Base-by-base conservation (phyloP, 2,113 vertebrate species). In the Eolophus roseicapilla region DNA sequence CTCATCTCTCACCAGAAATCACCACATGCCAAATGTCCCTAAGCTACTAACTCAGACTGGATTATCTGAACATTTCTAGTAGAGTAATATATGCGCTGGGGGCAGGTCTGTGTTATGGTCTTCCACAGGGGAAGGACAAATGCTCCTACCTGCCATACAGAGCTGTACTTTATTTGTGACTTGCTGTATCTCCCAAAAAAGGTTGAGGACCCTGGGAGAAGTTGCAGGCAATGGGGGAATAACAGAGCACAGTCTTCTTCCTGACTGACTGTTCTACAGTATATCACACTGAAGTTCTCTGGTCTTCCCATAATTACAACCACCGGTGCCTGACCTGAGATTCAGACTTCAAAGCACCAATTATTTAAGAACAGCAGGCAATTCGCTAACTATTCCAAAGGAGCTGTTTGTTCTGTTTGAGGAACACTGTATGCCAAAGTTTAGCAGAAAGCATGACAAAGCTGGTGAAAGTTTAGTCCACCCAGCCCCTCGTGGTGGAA, bases 361-460 rank as follows among this genome's bases (percentile, higher is more conserved):
- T 77, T 94, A 70, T 82, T 93, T 81, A 77, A 88, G 55, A 88
- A 46, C 28, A 85, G 75, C 64, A 53, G 77, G 59, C n/a, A 86
- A 37, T 9, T 88, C 39, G 43, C 64, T 90, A 35, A 47, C 55
- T 2, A 1, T 71, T 93, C 76, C 80, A 75, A 90, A 86, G 43
- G 55, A 90, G 52, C 52, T 86, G 37, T 90, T 95, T 80, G 68
- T 86, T 94, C 71, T 90, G 60, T 63, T 53, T 71, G 57, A 92
- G 52, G 71, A 88, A 64, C 25, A 17, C n/a, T 7, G 24, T 46
- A 60, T 93, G 85, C 68, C 74, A 62, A 43, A 87, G 90, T 64
- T 81, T 60, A 90, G 92, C 64, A 90, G 82, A 93, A 83, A 75
- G 71, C 43, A 63, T 39, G 85, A 77, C 71, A 86, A 88, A 88